These are phyloP conservation scores for Oscheius sp. DNA, from an alignment of 1,140 invertebrate genomes.

Conservation along the genomic window DNA sequence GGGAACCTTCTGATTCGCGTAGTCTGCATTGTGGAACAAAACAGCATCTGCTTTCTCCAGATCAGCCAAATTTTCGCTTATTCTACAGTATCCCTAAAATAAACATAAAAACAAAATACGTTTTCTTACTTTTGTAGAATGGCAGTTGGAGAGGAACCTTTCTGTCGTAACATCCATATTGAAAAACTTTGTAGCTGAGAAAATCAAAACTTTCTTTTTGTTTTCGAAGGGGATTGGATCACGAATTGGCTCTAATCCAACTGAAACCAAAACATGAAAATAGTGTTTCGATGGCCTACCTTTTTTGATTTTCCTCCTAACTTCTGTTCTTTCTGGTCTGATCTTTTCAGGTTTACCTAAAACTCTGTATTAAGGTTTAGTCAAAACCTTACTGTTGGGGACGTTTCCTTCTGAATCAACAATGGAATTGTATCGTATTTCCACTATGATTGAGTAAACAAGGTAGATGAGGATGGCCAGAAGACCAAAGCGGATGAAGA, in stretches of 20 bases:
- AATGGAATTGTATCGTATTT: too few species aligned
- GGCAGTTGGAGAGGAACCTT: constrained; percentile 24
- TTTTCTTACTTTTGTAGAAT: neutral
- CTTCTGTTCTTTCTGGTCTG: too few species aligned
- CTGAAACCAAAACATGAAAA: too few species aligned
- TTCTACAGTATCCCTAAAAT: constrained; percentile 29
- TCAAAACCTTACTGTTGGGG: too few species aligned
- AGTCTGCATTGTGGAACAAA: constrained; percentile 40
- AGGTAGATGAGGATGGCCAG: too few species aligned
- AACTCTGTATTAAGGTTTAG: too few species aligned
- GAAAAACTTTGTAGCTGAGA: constrained; percentile 32
- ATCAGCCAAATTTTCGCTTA: constrained; percentile 14
- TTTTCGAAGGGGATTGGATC: neutral
- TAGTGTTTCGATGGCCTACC: too few species aligned
- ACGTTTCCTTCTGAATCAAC: too few species aligned
- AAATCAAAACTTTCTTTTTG: constrained; percentile 27
- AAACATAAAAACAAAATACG: neutral
- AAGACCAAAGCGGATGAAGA: too few species aligned
- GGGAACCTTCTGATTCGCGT: neutral
- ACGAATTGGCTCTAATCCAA: neutral
- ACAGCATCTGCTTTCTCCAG: constrained; percentile 27
- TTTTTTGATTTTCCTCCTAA: too few species aligned
- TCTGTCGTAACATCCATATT: constrained; percentile 26
- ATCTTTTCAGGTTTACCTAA: too few species aligned
- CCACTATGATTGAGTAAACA: too few species aligned